Evolutionary conservation across 2,888 invertebrate genomes (phyloP), one percentile per base, ranked within the genome.

Genomic region (Dicranocentrus wangi): DNA sequence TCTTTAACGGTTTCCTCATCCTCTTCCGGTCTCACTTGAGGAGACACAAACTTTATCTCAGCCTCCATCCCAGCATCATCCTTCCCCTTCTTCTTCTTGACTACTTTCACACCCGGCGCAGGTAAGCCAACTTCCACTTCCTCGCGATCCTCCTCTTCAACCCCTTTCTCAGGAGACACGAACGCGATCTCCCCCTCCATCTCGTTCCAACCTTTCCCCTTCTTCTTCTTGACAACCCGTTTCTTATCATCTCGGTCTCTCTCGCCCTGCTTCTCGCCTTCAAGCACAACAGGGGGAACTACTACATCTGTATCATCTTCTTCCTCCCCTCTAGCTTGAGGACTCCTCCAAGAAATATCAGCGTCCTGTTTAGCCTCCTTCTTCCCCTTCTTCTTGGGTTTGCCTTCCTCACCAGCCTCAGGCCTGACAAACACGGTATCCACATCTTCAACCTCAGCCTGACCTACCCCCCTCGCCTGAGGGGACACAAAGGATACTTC

Each of bases 161-260:
- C 13, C 65, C 47, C 69, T 79, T 80, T 42, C 86, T 91, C 91
- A 87, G 89, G 87, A 10, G 32, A n/a, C 2, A 61, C 1, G 23
- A 61, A 61, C 17, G 28, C 32, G 1, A 61, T 28, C 8, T 61
- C 61, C 15, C 17, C 85, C 88, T 88, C 86, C 1, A 90, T 89
- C 84, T 87, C 88, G 53, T 89, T 88, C 0, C 90, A 87, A 86
- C 87, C 88, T 23, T 55, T 55, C 15, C 89, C 85, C 85, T 87
- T 87, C 82, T 88, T 89, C 78, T 86, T 87, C n/a, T 47, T 47
- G 5, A 87, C 68, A 8, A 75, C 58, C 66, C n/a, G n/a, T 87
- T 86, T 73, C 86, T 86, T 83, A 87, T 28, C 13, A 32, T 63
- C 23, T 71, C 63, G 15, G n/a, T 43, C 43, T 51, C n/a, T n/a